phyloP scores from a whole-genome alignment of 2,888 invertebrate genomes.

The Cyclophora albipunctata region DNA sequence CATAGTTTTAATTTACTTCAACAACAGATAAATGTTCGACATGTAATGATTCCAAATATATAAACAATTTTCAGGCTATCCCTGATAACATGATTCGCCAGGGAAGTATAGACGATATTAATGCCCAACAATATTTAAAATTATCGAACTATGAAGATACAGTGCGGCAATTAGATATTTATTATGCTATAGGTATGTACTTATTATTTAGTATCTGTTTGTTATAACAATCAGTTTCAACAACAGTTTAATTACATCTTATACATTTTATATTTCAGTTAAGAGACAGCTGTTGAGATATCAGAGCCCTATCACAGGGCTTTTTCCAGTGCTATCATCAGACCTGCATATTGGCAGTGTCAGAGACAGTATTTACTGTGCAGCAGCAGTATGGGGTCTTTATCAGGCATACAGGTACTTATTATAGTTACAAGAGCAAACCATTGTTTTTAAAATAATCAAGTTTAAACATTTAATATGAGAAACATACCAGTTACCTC shows the following conservation, averaged over 20 bases:
- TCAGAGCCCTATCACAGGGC: constrained; percentile 94
- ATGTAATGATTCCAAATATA: too few species aligned
- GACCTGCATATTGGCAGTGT: constrained; percentile 90
- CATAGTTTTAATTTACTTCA: too few species aligned
- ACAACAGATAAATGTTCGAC: too few species aligned
- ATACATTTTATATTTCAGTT: constrained; percentile 73
- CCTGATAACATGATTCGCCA: constrained; percentile 72
- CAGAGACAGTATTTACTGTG: constrained; percentile 97
- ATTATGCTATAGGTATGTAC: constrained; percentile 90
- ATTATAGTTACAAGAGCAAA: not conserved
- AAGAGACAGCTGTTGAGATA: constrained; percentile 92
- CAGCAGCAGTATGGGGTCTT: constrained; percentile 96
- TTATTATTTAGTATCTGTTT: not conserved
- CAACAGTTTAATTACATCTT: too few species aligned
- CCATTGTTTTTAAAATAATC: not conserved
- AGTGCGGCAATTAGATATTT: constrained; percentile 91
- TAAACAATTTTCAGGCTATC: constrained; percentile 29
- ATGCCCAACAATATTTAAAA: constrained; percentile 86
- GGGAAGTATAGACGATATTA: constrained; percentile 84
- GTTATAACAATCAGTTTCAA: not conserved
- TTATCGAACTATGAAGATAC: constrained; percentile 92
- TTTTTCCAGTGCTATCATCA: constrained; percentile 91
- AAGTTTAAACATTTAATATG: not conserved
- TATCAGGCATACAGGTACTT: constrained; percentile 93
- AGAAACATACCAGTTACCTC: too few species aligned